A percentile compares a stretch with the other conserved stretches of the same genome.
These are phyloP conservation scores for Calliopum simillimum DNA, from an alignment of 2,888 invertebrate species.

Conservation along the genomic window DNA sequence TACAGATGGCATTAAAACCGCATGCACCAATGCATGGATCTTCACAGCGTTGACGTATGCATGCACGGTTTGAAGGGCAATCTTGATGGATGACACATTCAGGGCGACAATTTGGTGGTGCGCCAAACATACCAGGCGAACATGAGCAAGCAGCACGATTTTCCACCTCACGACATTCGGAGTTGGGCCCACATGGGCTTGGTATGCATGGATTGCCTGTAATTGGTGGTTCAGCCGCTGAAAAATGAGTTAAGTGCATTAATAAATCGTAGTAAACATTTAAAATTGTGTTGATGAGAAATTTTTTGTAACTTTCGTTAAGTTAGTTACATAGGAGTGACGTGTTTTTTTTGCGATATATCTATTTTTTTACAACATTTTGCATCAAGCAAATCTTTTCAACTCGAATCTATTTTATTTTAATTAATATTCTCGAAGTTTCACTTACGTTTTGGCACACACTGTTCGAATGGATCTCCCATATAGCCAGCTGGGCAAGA, in stretches of 20 bases:
- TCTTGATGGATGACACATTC: conserved; percentile 81
- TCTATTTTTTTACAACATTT: too few species aligned
- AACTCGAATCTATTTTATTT: too few species aligned
- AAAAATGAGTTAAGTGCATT: conserved; percentile 37
- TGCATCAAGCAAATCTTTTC: neutral
- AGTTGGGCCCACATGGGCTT: conserved; percentile 82
- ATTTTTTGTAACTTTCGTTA: too few species aligned
- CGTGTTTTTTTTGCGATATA: too few species aligned
- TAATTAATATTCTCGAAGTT: too few species aligned
- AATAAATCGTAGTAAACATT: neutral
- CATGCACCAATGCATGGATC: conserved; percentile 83
- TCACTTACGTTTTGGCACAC: conserved; percentile 67
- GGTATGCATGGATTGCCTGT: conserved; percentile 75
- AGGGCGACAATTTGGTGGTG: conserved; percentile 82
- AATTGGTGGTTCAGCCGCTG: conserved; percentile 67
- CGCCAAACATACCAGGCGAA: conserved; percentile 78
- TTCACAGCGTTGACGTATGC: conserved; percentile 78
- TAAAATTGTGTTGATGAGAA: neutral
- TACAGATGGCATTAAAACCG: conserved; percentile 78
- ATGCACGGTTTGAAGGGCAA: conserved; percentile 78
- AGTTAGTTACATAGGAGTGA: too few species aligned
- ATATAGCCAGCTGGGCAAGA: conserved; percentile 77
- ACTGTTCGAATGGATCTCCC: conserved; percentile 83
- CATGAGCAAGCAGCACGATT: conserved; percentile 82
- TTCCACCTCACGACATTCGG: conserved; percentile 77